Conservation (phyloP, 2,113 vertebrate genomes). For the Menidia beryllina region DNA sequence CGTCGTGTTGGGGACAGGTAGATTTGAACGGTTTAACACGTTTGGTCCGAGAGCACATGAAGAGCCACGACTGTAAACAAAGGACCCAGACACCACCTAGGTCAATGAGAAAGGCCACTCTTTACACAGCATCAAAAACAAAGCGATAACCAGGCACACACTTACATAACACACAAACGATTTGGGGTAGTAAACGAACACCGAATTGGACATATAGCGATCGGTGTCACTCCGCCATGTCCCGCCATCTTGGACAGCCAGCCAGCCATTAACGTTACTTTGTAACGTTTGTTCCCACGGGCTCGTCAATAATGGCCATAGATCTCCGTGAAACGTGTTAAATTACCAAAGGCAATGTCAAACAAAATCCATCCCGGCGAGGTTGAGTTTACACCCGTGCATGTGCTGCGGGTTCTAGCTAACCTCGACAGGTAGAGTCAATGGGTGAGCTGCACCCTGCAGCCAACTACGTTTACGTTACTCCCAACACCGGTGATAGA, state of each 20-base stretch:
- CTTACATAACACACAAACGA: neutral
- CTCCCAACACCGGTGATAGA: slow-evolving; percentile 2
- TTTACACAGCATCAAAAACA: neutral
- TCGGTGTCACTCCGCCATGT: slow-evolving; percentile 84
- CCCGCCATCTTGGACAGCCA: slow-evolving; percentile 97
- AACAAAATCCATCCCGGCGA: neutral
- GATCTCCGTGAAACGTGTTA: neutral
- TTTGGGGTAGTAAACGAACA: neutral
- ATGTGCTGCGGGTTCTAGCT: neutral
- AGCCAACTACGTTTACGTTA: slow-evolving; percentile 25
- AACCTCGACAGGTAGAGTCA: slow-evolving; percentile 16
- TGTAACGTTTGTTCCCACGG: slow-evolving; percentile 51
- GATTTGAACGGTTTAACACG: neutral
- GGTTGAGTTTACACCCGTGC: neutral
- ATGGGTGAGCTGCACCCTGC: slow-evolving; percentile 29
- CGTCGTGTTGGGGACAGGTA: slow-evolving; percentile 11
- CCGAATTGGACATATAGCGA: slow-evolving; percentile 41
- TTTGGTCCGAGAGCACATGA: slow-evolving; percentile 22
- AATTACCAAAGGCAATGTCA: neutral
- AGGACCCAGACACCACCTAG: slow-evolving; percentile 40
- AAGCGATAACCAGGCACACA: neutral
- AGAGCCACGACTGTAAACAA: slow-evolving; percentile 67
- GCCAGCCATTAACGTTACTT: slow-evolving; percentile 81
- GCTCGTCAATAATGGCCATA: neutral
- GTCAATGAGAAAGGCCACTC: neutral